Percentiles rank a stretch among this genome's conserved stretches.
Conservation (phyloP, 2,797 vertebrate species). For the Enteromius mattozi region DNA sequence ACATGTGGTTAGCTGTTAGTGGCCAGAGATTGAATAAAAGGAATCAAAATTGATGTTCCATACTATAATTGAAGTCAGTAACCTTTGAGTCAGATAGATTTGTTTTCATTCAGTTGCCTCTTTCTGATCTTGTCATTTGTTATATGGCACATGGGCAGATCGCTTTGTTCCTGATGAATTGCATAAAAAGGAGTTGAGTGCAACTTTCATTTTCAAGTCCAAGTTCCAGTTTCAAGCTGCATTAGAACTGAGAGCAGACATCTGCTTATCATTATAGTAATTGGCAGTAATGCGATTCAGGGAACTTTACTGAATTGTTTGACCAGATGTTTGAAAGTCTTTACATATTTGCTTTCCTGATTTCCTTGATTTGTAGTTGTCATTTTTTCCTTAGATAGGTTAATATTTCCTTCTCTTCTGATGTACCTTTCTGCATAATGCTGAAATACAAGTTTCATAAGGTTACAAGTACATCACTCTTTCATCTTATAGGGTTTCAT, state of each 20-base stretch:
- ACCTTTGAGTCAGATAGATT: constrained; percentile 31
- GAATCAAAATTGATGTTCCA: constrained; percentile 31
- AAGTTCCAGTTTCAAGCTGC: background rate
- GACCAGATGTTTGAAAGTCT: background rate
- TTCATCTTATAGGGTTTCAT: constrained; percentile 3
- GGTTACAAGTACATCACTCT: background rate
- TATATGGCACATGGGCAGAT: background rate
- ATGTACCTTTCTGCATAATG: background rate
- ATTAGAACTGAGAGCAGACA: background rate
- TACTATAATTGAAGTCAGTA: background rate
- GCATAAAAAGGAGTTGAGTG: background rate
- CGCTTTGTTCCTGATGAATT: constrained; percentile 29
- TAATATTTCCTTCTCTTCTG: background rate
- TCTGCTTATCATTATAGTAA: background rate
- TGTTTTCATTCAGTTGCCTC: constrained; percentile 8
- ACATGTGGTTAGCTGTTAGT: constrained; percentile 20
- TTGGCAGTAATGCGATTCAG: background rate
- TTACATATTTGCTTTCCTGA: background rate
- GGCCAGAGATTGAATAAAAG: constrained; percentile 20
- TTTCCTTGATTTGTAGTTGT: background rate
- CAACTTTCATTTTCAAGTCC: background rate
- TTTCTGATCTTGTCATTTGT: constrained; percentile 26
- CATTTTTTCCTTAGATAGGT: background rate
- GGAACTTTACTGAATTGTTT: background rate
- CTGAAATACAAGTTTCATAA: constrained; percentile 20